phyloP scores from a whole-genome alignment of 2,113 vertebrate genomes.

The Hassar affinis region DNA sequence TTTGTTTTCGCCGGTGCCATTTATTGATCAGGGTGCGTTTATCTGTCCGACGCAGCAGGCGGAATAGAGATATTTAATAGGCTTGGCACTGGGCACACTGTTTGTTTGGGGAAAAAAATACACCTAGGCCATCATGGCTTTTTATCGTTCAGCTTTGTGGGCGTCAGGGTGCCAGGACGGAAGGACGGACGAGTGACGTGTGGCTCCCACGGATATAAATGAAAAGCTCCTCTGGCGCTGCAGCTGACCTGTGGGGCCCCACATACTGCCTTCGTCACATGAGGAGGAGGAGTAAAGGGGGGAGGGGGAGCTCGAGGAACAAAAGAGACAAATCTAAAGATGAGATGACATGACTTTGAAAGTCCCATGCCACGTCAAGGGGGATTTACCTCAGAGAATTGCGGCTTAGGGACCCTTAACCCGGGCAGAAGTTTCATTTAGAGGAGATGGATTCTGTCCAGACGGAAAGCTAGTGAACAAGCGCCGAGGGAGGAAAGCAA shows the following conservation, averaged over 20 bases:
- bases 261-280: conserved; percentile 41
- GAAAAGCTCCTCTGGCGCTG: conserved; percentile 71
- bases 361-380: conserved; percentile 49
- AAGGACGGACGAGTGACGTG: conserved; percentile 40
- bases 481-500: conserved; percentile 50
- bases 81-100: conserved; percentile 63
- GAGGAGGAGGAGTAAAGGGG: conserved; percentile 5
- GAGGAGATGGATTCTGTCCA: conserved; percentile 59
- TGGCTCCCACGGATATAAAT: conserved; percentile 72
- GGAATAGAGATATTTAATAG: conserved; percentile 68
- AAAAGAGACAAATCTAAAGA: conserved; percentile 76
- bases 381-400: conserved; percentile 72
- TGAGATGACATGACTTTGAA: conserved; percentile 70
- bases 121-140: conserved; percentile 49
- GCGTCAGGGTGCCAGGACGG: conserved; percentile 41
- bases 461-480: conserved; percentile 22
- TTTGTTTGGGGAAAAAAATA: conserved; percentile 56
- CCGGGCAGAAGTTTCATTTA: conserved; percentile 65
- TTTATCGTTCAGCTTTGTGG: conserved; percentile 61
- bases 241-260: conserved; percentile 65
- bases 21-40: conserved; percentile 69
- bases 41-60: conserved; percentile 61
- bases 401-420: conserved; percentile 70
- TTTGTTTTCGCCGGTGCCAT: conserved; percentile 70
- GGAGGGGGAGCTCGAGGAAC: conserved; percentile 59